Base-by-base conservation (phyloP, 2,113 vertebrate genomes). In the Pipa parva region DNA sequence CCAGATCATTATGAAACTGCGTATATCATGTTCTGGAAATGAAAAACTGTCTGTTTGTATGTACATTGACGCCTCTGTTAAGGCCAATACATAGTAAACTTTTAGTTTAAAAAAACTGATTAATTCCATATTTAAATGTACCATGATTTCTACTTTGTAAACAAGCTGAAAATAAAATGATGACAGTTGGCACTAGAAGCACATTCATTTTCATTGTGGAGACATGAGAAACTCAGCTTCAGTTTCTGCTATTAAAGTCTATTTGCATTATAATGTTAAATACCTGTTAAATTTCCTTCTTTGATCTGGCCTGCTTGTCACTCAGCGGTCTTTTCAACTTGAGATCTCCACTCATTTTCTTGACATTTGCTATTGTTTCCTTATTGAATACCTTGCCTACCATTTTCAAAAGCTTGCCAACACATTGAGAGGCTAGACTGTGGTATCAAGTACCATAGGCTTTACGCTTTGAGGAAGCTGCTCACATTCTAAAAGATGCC, bases 231-330 rank as follows among this genome's bases (percentile, higher is more conserved):
- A 74, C 73, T 76, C 2, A 27, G 59, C 69, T 78, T 61, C 67
- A 71, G 46, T 74, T 80, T 83, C 77, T 76, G 33, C 80, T 85
- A 85, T 84, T 84, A 82, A 78, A 74, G 71, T 80, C 76, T 71
- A 77, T 84, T 85, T 84, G 76, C 84, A 82, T 81, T 75, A 74
- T 79, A 83, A 80, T 87, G 79, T 83, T 70, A 85, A 85, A 82
- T 81, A 84, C 79, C 77, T 84, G 77, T 77, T 81, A 80, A 83
- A 82, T 57, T 79, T 76, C 66, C 76, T 65, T 73, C 87, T 91
- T 91, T 91, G 87, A 91, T 91, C 82, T 84, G 39, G 61, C 28
- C 71, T 1, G n/a, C 78, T 68, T 84, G 81, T 86, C 88, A 89
- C 75, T 90, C 85, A 88, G 49, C 72, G 77, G 78, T 76, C 83